These are phyloP conservation scores for Euglossa dilemma DNA, from an alignment of 1,140 invertebrate species.

Conservation along the genomic window DNA sequence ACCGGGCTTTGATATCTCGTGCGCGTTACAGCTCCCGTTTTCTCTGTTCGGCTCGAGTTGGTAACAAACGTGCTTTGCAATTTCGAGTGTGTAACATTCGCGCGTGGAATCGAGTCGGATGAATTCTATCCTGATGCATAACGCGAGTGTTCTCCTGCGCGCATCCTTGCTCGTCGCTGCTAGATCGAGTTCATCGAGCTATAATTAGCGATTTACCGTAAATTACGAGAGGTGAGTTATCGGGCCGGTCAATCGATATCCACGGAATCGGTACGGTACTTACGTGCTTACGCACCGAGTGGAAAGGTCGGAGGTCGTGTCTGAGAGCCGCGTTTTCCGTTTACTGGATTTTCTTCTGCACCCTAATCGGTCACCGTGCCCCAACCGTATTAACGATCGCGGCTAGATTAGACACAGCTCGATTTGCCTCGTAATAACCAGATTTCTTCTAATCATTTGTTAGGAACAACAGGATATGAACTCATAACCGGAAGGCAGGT, in stretches of 20 bases:
- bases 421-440: neutral
- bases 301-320: conserved; percentile 42
- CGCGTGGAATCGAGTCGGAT: conserved; percentile 35
- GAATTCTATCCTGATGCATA: neutral
- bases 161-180: neutral
- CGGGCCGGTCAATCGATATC: conserved; percentile 41
- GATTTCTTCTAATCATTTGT: neutral
- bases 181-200: conserved; percentile 27
- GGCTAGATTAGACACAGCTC: neutral
- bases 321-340: conserved; percentile 8
- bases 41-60: no score
- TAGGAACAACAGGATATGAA: conserved; percentile 2
- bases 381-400: neutral
- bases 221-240: conserved; percentile 37
- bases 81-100: no score
- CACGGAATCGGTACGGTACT: conserved; percentile 7
- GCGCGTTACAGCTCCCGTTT: no score
- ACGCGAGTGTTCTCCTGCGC: neutral
- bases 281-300: neutral
- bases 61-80: neutral
- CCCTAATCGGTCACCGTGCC: neutral
- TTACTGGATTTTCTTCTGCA: conserved; percentile 46
- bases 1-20: neutral
- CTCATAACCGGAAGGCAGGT: neutral
- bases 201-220: conserved; percentile 57